Evolutionary conservation across 2,797 vertebrate genomes (phyloP).

Genomic region (Danio tinwini): DNA sequence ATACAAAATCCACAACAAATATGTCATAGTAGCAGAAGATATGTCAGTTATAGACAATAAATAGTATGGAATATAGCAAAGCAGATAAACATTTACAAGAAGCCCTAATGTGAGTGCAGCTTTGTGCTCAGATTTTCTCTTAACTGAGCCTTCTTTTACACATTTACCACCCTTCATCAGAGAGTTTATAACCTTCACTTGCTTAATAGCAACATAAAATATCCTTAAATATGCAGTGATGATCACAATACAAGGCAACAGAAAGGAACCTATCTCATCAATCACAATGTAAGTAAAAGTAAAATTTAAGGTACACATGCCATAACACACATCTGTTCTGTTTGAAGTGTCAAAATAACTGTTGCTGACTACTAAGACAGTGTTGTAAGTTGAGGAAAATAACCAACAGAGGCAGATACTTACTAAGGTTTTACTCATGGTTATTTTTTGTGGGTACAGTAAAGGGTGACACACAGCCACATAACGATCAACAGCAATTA

Average conservation of each 20-base stretch:
- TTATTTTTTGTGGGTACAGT: slow-evolving; percentile 38
- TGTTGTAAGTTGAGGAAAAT: not conserved
- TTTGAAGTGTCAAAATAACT: not conserved
- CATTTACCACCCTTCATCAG: not conserved
- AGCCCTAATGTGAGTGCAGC: slow-evolving; percentile 37
- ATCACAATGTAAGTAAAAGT: too few species aligned
- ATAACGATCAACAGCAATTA: slow-evolving; percentile 31
- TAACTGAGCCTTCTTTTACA: not conserved
- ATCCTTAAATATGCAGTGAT: slow-evolving; percentile 28
- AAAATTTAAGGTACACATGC: not conserved
- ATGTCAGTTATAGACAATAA: not conserved
- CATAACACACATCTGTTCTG: not conserved
- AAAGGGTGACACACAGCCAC: slow-evolving; percentile 60
- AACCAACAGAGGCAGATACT: slow-evolving; percentile 11
- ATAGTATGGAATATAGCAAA: not conserved
- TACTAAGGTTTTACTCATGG: not conserved
- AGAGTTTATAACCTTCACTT: slow-evolving; percentile 21
- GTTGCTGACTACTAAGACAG: not conserved
- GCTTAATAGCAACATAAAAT: too few species aligned
- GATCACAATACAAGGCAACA: too few species aligned
- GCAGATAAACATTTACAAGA: slow-evolving; percentile 19
- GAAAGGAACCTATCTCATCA: too few species aligned
- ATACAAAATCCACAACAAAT: slow-evolving; percentile 2
- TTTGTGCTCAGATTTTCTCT: slow-evolving; percentile 20
- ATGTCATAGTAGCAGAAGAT: not conserved